Evolutionary conservation across 2,888 invertebrate genomes (phyloP).

Genomic region (Apamea crenata): DNA sequence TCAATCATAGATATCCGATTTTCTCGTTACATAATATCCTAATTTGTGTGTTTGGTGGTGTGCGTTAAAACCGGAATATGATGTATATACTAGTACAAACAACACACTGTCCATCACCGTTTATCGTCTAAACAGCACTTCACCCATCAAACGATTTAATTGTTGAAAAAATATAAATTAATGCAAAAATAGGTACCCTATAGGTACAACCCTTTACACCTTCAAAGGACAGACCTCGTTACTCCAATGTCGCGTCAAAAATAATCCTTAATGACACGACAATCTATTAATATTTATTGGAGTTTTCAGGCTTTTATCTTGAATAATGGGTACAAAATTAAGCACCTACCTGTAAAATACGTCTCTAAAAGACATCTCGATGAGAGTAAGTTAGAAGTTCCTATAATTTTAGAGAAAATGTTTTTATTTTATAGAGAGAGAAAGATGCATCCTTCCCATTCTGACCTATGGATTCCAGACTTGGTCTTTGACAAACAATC

Average conservation of each 20-base stretch:
- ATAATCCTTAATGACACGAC: constrained; percentile 47
- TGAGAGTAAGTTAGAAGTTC: background rate
- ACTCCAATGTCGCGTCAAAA: constrained; percentile 46
- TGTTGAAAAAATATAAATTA: background rate
- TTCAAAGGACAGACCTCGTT: constrained; percentile 24
- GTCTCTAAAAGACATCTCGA: background rate
- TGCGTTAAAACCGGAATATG: too few species aligned
- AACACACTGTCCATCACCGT: background rate
- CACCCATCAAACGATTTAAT: background rate
- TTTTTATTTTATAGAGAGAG: background rate
- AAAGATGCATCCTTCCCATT: too few species aligned
- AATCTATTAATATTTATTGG: constrained; percentile 44
- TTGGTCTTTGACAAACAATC: too few species aligned
- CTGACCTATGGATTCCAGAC: too few species aligned
- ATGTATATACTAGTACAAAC: too few species aligned
- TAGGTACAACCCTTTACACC: background rate
- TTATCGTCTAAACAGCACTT: background rate
- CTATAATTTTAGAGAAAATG: background rate
- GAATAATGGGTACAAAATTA: constrained; percentile 26
- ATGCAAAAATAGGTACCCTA: background rate
- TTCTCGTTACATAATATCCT: too few species aligned
- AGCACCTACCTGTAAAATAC: background rate
- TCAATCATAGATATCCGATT: too few species aligned
- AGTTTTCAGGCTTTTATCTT: constrained; percentile 23
- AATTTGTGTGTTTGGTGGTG: too few species aligned